These are phyloP conservation scores for Upupa epops DNA, from an alignment of 2,113 vertebrate genomes.

Conservation along the genomic window DNA sequence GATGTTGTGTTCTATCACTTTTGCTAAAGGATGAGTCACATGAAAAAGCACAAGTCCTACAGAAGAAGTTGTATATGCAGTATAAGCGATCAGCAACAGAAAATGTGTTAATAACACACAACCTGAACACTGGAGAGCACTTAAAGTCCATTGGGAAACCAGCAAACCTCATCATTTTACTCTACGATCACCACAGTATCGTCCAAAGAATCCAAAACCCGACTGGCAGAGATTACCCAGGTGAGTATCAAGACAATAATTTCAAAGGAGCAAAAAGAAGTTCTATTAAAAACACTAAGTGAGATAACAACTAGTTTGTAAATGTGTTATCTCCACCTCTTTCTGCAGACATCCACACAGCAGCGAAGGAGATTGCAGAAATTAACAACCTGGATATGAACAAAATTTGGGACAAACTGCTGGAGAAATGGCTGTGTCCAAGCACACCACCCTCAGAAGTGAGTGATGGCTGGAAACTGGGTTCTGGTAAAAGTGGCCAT, in stretches of 20 bases:
- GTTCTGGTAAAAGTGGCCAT: neutral
- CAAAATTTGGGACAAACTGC: constrained; percentile 85
- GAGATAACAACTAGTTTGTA: neutral
- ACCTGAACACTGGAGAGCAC: constrained; percentile 79
- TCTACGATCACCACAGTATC: constrained; percentile 90
- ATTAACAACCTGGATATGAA: constrained; percentile 87
- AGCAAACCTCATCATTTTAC: constrained; percentile 81
- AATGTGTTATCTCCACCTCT: neutral
- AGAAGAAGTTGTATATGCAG: constrained; percentile 85
- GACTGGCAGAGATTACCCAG: constrained; percentile 78
- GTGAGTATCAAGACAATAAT: constrained; percentile 64
- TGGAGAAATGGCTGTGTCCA: constrained; percentile 93
- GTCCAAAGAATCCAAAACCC: constrained; percentile 80
- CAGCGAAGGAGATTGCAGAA: constrained; percentile 87
- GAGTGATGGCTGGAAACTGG: neutral
- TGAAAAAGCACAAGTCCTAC: constrained; percentile 79
- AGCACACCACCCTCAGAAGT: constrained; percentile 75
- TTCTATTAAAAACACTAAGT: neutral
- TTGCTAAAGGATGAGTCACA: constrained; percentile 74
- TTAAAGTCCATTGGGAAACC: constrained; percentile 82
- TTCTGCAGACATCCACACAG: constrained; percentile 85
- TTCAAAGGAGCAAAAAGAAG: neutral
- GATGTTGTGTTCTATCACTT: neutral
- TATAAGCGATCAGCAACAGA: constrained; percentile 88
- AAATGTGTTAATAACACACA: constrained; percentile 79